phyloP scores from a whole-genome alignment of 1,140 invertebrate species.

The Phortica variegata region DNA sequence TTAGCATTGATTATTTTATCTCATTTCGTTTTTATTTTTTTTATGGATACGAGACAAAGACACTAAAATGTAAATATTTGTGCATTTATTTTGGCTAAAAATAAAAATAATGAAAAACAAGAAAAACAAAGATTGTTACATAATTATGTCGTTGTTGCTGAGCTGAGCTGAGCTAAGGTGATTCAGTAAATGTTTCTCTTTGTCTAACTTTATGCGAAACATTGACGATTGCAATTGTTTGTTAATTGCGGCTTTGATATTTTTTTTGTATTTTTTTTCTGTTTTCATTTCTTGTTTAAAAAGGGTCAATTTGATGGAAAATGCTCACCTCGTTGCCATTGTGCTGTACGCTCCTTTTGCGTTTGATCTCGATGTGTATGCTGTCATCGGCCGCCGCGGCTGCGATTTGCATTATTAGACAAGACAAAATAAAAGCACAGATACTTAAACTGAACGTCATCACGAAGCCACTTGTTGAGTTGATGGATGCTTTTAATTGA shows the following conservation, averaged over 20 bases:
- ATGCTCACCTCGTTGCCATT: slow-evolving; percentile 50
- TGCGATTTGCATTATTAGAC: not conserved
- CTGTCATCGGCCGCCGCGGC: slow-evolving; percentile 4
- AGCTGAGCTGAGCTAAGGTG: slow-evolving; percentile 23
- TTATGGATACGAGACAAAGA: no score
- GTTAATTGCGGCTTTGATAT: slow-evolving; percentile 9
- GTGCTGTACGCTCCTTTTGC: slow-evolving; percentile 34
- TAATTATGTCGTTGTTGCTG: slow-evolving; percentile 12
- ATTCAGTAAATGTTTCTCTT: slow-evolving; percentile 26
- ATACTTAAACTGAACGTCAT: no score
- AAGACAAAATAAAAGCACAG: slow-evolving; percentile 33
- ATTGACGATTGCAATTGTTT: no score
- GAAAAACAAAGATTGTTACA: not conserved
- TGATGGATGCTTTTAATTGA: slow-evolving; percentile 11
- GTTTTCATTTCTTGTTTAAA: slow-evolving; percentile 25
- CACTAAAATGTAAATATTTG: no score
- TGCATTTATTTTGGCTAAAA: slow-evolving; percentile 12
- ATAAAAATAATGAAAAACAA: slow-evolving; percentile 27
- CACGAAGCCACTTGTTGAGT: no score
- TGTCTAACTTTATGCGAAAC: no score
- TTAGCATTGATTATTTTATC: no score
- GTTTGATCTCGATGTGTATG: slow-evolving; percentile 41
- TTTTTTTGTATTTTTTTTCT: slow-evolving; percentile 25
- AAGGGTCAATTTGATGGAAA: slow-evolving; percentile 11
- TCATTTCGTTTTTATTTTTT: no score